phyloP scores from a whole-genome alignment of 1,140 invertebrate species.

The Drosophila chauvacae region DNA sequence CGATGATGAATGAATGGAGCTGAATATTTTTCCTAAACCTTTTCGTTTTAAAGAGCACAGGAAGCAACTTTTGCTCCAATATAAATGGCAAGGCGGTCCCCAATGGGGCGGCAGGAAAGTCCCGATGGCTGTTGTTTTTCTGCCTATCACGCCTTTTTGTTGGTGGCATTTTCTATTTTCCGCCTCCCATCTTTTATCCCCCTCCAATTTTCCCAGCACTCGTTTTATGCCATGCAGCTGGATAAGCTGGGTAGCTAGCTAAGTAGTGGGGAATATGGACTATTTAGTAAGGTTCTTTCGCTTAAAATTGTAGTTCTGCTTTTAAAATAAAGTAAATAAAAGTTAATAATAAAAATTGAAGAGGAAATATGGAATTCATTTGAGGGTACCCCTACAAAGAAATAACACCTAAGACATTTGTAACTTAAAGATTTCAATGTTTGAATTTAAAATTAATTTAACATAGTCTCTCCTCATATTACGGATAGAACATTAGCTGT shows the following conservation, averaged over 20 bases:
- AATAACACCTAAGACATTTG: not conserved
- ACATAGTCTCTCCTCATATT: not conserved
- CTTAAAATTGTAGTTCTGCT: too few relatives aligned
- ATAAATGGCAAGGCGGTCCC: slow-evolving; percentile 16
- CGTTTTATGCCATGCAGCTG: slow-evolving; percentile 6
- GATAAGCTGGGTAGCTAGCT: not conserved
- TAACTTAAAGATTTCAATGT: not conserved
- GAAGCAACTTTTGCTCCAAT: slow-evolving; percentile 20
- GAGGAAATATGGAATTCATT: too few relatives aligned
- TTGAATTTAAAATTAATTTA: not conserved
- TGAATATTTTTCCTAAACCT: slow-evolving; percentile 32
- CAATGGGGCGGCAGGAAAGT: slow-evolving; percentile 1
- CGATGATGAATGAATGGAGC: slow-evolving; percentile 50
- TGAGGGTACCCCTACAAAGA: not conserved
- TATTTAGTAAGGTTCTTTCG: not conserved
- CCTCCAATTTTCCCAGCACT: not conserved
- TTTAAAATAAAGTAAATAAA: not conserved
- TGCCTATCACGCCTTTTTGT: slow-evolving; percentile 39
- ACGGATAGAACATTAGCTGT: slow-evolving; percentile 15
- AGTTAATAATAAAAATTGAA: too few relatives aligned
- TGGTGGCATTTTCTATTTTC: slow-evolving; percentile 41
- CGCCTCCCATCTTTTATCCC: not conserved
- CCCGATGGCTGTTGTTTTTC: slow-evolving; percentile 22
- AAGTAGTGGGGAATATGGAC: not conserved
- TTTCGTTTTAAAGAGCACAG: slow-evolving; percentile 42